Conservation (phyloP, 2,797 vertebrate genomes). For the Dryobates pubescens region DNA sequence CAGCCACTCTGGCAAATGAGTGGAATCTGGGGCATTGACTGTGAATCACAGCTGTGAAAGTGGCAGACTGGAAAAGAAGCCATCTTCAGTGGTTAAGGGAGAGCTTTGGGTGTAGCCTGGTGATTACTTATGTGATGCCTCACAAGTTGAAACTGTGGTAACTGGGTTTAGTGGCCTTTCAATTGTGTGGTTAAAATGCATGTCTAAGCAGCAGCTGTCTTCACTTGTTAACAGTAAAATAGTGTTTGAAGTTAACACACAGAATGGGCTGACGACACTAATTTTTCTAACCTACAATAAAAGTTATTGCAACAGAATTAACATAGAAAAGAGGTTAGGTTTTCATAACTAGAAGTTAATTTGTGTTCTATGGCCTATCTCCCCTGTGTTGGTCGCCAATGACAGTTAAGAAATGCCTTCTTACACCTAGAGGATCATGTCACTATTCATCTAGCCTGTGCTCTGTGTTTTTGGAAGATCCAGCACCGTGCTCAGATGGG, state of each 20-base stretch:
- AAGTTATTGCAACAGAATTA: neutral
- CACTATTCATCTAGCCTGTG: neutral
- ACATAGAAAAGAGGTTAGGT: neutral
- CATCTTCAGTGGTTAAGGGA: neutral
- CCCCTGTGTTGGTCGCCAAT: neutral
- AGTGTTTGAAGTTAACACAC: neutral
- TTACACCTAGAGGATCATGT: neutral
- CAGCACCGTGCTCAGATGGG: neutral
- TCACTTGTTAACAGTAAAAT: neutral
- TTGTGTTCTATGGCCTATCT: neutral
- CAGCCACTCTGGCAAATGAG: neutral
- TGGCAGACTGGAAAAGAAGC: neutral
- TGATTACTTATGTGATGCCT: neutral
- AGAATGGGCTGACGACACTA: neutral
- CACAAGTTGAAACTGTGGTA: neutral
- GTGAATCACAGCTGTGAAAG: neutral
- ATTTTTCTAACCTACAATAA: neutral
- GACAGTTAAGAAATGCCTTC: neutral
- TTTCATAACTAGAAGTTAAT: neutral
- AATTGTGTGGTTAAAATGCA: neutral
- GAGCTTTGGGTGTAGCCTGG: neutral
- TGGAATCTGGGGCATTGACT: neutral
- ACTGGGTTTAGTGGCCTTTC: neutral
- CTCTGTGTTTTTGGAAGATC: neutral
- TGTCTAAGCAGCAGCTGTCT: neutral